phyloP scores from a whole-genome alignment of 1,140 invertebrate species.

The Lerema accius region DNA sequence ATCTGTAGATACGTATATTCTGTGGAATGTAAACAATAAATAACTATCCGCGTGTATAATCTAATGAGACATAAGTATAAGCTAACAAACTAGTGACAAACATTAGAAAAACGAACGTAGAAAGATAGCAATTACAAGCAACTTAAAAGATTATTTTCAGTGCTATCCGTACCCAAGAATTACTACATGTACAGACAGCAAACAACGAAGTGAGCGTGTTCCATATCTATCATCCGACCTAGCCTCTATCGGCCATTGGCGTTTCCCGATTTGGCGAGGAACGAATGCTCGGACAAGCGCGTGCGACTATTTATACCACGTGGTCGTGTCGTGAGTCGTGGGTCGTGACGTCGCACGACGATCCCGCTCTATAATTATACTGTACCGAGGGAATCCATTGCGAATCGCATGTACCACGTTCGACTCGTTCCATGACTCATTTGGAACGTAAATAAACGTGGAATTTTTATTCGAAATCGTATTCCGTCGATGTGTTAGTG shows the following conservation, averaged over 20 bases:
- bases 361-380: conserved; percentile 65
- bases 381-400: conserved; percentile 59
- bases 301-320: conserved; percentile 67
- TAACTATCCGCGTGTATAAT: too few relatives aligned
- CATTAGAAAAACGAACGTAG: too few relatives aligned
- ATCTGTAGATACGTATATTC: too few relatives aligned
- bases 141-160: too few relatives aligned
- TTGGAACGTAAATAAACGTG: conserved; percentile 16
- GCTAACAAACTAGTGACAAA: too few relatives aligned
- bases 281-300: conserved; percentile 54
- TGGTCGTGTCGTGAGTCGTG: conserved; percentile 40
- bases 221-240: conserved; percentile 18
- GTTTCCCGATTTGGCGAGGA: conserved; percentile 70
- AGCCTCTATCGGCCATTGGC: conserved; percentile 50
- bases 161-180: too few relatives aligned
- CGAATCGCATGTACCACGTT: conserved; percentile 47
- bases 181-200: too few relatives aligned
- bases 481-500: background rate
- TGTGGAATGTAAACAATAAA: too few relatives aligned
- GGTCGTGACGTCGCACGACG: conserved; percentile 32
- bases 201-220: background rate
- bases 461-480: conserved; percentile 12
- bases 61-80: too few relatives aligned
- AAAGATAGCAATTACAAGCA: too few relatives aligned
- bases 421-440: conserved; percentile 17